Evolutionary conservation across 2,113 vertebrate genomes (phyloP).

Genomic region (Ctenodactylus gundi): DNA sequence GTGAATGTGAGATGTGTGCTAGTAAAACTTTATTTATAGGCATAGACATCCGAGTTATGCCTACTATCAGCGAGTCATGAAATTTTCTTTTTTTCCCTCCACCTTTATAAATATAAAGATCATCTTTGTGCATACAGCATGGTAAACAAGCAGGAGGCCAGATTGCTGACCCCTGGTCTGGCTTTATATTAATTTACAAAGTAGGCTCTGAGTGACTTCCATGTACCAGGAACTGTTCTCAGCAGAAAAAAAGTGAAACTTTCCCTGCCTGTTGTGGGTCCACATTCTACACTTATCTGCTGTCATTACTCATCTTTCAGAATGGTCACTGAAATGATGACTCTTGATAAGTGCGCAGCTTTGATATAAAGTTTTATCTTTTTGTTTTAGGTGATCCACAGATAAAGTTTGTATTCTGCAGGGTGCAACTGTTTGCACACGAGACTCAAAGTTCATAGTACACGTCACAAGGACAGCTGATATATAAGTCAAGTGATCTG

Average conservation of each 20-base stretch:
- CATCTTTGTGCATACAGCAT: background rate
- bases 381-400: background rate
- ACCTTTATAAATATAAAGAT: background rate
- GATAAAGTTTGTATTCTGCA: background rate
- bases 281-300: background rate
- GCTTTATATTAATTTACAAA: background rate
- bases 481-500: constrained; percentile 90
- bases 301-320: background rate
- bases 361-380: background rate
- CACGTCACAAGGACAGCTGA: constrained; percentile 80
- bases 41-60: background rate
- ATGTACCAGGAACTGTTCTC: background rate
- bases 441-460: constrained; percentile 82
- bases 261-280: background rate
- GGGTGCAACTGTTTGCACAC: constrained; percentile 27
- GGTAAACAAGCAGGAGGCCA: background rate
- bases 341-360: background rate
- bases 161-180: background rate
- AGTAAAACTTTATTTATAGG: background rate
- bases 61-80: background rate
- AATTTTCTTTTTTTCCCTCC: background rate
- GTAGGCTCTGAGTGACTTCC: background rate
- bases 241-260: background rate
- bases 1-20: background rate
- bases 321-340: background rate